Conservation (phyloP, 2,113 vertebrate genomes). For the Pachycephala philippinensis region DNA sequence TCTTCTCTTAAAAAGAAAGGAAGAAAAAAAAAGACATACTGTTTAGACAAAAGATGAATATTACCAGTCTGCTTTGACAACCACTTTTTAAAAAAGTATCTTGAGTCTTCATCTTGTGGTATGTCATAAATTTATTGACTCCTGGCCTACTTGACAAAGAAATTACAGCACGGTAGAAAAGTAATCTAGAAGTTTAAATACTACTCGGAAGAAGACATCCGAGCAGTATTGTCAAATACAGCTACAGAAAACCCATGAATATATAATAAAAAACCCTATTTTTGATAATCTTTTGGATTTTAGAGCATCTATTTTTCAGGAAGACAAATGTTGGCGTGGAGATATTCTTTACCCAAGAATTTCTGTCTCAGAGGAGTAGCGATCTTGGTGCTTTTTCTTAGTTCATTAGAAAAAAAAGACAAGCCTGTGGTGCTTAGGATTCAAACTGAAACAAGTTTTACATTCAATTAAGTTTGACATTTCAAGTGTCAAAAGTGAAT, state of each 20-base stretch:
- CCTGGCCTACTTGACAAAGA: neutral
- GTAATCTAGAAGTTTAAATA: neutral
- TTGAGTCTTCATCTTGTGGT: neutral
- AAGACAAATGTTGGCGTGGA: neutral
- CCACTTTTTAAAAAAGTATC: neutral
- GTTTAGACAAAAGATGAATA: neutral
- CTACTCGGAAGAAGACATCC: neutral
- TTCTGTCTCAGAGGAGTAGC: neutral
- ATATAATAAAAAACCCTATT: neutral
- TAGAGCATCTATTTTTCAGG: neutral
- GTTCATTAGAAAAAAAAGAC: neutral
- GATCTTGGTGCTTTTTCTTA: neutral
- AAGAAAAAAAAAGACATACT: neutral
- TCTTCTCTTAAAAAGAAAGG: neutral
- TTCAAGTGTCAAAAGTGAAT: neutral
- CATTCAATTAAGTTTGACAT: neutral
- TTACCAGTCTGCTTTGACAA: neutral
- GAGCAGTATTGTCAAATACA: neutral
- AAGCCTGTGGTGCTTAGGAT: neutral
- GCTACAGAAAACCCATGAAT: neutral
- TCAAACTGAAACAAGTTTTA: neutral
- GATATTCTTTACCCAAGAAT: neutral
- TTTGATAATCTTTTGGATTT: neutral
- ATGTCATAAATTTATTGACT: neutral
- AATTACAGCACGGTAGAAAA: neutral